Evolutionary conservation across 2,888 invertebrate genomes (phyloP), one percentile per base, ranked within the genome.

Genomic region (Sminthurides aquaticus): DNA sequence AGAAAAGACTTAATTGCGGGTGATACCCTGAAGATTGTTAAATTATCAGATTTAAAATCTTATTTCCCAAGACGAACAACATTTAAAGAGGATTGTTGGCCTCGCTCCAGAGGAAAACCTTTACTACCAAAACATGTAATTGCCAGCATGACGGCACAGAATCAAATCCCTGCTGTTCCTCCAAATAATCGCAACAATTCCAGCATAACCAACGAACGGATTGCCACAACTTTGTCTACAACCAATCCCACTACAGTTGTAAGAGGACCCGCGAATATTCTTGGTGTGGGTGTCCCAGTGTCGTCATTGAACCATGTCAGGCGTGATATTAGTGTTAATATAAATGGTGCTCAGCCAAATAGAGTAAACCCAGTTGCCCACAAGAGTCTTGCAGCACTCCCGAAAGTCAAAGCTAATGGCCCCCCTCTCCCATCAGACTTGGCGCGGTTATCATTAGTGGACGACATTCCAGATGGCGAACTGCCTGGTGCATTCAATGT

Each of bases 1-100:
- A 82, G 92, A 71, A 92, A 91, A 77, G 92, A 93, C 81, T 80
- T 93, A 67, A 92, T 93, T 80, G 90, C 91, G 24, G 90, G 90
- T 82, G 91, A 92, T 77, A 89, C 90, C 11, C 92, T 92, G 79
- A 88, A 89, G 62, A 92, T 92, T 76, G 92, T 93, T 67, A 91
- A 91, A 81, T 83, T 93, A 74, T 86, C 88, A 49, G 92, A 93
- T 79, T 91, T 93, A 75, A 90, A 90, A 78, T 89, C 89, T 78
- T 92, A 92, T 77, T 92, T 93, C 76, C 91, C 91, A 0, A 89
- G 89, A 8, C 90, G 90, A 26, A 92, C 92, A 0, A 86, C 88
- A 74, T 93, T 93, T 77, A 57, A 60, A 1, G 92, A 93, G 78
- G 91, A 92, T 76, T 93, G 92, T 79, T 93, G 93, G 93, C 93